Percentiles rank a stretch among this genome's conserved stretches.
These are phyloP conservation scores for Lepus townsendii DNA, from an alignment of 2,797 vertebrate species.

Conservation along the genomic window DNA sequence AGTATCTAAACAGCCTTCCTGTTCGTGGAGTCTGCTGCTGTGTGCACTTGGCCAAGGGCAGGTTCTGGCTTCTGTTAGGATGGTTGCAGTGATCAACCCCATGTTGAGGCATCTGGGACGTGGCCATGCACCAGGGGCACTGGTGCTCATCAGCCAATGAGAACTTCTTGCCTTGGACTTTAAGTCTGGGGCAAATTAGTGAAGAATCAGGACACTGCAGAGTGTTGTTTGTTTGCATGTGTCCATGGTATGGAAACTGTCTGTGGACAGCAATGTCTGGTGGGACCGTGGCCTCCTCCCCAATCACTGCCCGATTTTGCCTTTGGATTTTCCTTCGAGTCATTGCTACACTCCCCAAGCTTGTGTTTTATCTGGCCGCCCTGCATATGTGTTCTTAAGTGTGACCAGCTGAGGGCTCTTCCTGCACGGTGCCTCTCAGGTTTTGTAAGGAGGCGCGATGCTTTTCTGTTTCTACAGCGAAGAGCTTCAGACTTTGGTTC, in stretches of 20 bases:
- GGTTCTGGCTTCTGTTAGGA: not conserved
- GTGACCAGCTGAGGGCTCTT: not conserved
- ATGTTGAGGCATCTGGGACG: not conserved
- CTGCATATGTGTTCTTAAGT: not conserved
- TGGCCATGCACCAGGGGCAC: not conserved
- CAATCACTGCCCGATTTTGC: not conserved
- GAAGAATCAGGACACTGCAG: not conserved
- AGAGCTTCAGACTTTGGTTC: not conserved
- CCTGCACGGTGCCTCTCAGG: not conserved
- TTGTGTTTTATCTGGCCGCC: not conserved
- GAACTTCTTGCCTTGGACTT: not conserved
- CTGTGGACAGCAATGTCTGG: not conserved
- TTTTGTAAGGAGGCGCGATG: not conserved
- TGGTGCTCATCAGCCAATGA: not conserved
- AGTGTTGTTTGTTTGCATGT: not conserved
- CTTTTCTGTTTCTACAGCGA: not conserved
- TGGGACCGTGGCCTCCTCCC: not conserved
- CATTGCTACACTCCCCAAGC: not conserved
- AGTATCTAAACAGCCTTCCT: not conserved
- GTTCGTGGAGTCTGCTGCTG: not conserved
- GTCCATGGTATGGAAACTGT: not conserved
- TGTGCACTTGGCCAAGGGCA: not conserved
- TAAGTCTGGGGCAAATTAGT: not conserved
- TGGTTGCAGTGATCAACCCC: not conserved
- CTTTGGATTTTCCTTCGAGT: not conserved